Evolutionary conservation across 2,113 vertebrate species (phyloP), one percentile per base, ranked within the genome.

Genomic region (Clarias macrocephalus): DNA sequence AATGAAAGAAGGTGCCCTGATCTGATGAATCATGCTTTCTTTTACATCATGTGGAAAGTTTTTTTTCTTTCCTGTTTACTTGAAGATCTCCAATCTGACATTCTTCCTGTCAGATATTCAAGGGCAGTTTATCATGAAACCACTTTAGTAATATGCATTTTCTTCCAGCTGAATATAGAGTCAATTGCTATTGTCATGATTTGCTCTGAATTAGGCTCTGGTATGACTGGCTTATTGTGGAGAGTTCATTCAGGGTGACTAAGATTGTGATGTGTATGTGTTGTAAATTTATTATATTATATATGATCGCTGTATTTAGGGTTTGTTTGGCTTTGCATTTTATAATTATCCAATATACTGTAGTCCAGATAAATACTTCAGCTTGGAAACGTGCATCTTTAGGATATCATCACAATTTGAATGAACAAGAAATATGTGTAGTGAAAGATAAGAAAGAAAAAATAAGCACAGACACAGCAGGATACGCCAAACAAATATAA

Each of bases 401-500:
- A n/a, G 2, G 28, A 30, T 59, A 28, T 18, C 18, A 73, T 19
- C 6, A 28, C 1, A 62, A 3, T 13, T 25, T 59, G 28, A 79
- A 68, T 28, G 42, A 54, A 25, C 7, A 30, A 54, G 63, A 2
- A 54, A 54, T 21, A 70, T 19, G 10, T 83, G 2, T 6, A 7
- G 0, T n/a, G 60, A 76, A 37, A 84, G 13, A 66, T 86, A 89
- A 48, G 85, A 88, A 90, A 60, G 88, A 79, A 48, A 85, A 88
- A 90, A 57, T 88, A 79, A 59, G 68, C 48, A 19, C 6, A 92
- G 82, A 28, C 48, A 48, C 90, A 80, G 82, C 48, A 23, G 9
- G 48, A 85, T 94, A 92, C 91, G 90, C 91, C 94, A 95, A 95
- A 95, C 94, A 95, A 95, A 95, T 94, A 95, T 94, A 94, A 94